These are phyloP conservation scores for Drepana falcataria DNA, from an alignment of 2,888 invertebrate genomes.

Conservation along the genomic window DNA sequence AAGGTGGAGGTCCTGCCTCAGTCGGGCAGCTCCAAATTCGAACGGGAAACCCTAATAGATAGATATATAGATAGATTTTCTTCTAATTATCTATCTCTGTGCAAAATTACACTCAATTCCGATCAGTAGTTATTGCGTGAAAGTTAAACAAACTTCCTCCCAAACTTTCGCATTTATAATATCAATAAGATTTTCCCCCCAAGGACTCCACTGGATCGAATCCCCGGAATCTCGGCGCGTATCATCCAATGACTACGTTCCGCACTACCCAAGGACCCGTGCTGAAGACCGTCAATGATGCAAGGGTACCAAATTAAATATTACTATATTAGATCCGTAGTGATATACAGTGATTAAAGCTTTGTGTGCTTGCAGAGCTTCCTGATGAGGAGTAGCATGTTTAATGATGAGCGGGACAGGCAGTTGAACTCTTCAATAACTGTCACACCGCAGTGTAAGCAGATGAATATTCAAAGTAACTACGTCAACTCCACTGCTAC, in stretches of 20 bases:
- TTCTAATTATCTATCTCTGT: constrained; percentile 4
- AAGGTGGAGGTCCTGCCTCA: too few species aligned
- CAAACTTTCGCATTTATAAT: too few species aligned
- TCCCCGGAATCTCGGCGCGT: constrained; percentile 18
- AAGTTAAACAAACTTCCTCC: too few species aligned
- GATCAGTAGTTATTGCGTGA: too few species aligned
- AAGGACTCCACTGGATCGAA: constrained; percentile 35
- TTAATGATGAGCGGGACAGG: constrained; percentile 34
- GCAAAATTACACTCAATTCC: too few species aligned
- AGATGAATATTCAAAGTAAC: constrained; percentile 17
- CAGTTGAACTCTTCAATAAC: constrained; percentile 36
- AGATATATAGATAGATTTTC: background rate
- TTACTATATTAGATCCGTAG: background rate
- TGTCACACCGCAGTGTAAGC: constrained; percentile 37
- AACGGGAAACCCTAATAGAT: background rate
- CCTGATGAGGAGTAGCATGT: constrained; percentile 43
- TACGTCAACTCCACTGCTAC: constrained; percentile 14
- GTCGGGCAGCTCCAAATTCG: too few species aligned
- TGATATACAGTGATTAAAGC: background rate
- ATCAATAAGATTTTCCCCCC: too few species aligned
- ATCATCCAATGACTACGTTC: constrained; percentile 39
- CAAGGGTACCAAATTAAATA: constrained; percentile 35
- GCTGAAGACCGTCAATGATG: constrained; percentile 55
- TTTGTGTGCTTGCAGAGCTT: constrained; percentile 33
- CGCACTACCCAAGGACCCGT: constrained; percentile 48